Evolutionary conservation across 2,797 vertebrate genomes (phyloP).

Genomic region (Eurystomus glaucurus): DNA sequence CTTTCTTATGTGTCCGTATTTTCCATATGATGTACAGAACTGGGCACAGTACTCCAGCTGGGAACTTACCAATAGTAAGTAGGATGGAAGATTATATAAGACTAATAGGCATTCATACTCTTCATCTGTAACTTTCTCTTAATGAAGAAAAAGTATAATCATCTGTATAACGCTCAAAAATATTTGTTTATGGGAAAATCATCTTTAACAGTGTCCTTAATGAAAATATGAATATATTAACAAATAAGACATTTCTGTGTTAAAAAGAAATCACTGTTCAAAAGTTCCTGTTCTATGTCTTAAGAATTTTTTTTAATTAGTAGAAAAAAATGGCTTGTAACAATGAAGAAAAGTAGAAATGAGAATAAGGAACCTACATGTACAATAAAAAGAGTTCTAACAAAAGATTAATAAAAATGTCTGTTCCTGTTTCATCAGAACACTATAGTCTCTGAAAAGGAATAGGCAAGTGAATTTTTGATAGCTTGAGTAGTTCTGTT

Average conservation of each 20-base stretch:
- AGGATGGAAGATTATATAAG: not conserved
- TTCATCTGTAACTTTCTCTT: not conserved
- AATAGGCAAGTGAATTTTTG: not conserved
- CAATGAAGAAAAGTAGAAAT: not conserved
- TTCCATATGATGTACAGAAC: not conserved
- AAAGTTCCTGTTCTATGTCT: not conserved
- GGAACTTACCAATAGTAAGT: not conserved
- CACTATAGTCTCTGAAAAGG: not conserved
- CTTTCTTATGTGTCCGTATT: rapidly evolving
- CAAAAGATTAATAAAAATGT: not conserved
- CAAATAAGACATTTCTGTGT: not conserved
- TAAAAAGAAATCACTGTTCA: not conserved
- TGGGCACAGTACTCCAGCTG: not conserved
- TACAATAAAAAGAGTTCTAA: not conserved
- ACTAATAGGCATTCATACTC: not conserved
- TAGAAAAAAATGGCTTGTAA: not conserved
- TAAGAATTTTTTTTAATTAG: not conserved
- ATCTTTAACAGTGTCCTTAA: not conserved
- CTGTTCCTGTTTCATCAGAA: not conserved
- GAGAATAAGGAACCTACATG: not conserved
- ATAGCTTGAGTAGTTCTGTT: not conserved
- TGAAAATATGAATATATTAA: not conserved
- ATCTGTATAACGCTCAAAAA: not conserved
- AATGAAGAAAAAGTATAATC: not conserved
- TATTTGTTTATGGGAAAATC: not conserved